A percentile compares a stretch with the other conserved stretches of the same genome.
Conservation (phyloP, 2,888 invertebrate species). For the Drosophila hamatofila region DNA sequence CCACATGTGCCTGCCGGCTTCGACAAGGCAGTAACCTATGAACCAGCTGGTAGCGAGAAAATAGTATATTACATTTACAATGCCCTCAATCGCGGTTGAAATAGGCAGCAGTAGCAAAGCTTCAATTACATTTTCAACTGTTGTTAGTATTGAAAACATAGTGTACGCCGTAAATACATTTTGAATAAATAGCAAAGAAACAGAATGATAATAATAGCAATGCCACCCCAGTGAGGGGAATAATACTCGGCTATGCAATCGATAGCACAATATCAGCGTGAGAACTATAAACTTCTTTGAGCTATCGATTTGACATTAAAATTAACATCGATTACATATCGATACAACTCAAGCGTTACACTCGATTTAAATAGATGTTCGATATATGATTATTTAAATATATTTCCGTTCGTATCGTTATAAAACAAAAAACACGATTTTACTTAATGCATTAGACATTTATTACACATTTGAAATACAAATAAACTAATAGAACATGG, state of each 20-base stretch:
- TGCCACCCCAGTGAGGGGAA: not conserved
- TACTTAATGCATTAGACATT: not conserved
- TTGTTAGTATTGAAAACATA: slow-evolving; percentile 45
- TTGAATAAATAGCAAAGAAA: slow-evolving; percentile 20
- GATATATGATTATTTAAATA: not conserved
- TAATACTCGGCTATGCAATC: not conserved
- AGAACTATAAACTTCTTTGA: not conserved
- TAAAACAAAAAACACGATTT: not conserved
- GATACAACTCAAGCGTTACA: not conserved
- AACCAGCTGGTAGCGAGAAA: slow-evolving; percentile 53
- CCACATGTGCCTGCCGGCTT: slow-evolving; percentile 31
- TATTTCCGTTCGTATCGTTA: not conserved
- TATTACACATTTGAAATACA: not conserved
- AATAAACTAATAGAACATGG: not conserved
- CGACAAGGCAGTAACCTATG: slow-evolving; percentile 55
- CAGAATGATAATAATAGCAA: slow-evolving; percentile 27
- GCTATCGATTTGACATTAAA: not conserved
- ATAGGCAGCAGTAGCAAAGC: slow-evolving; percentile 46
- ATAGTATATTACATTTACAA: slow-evolving; percentile 40
- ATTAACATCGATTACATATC: not conserved
- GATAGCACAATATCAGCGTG: not conserved
- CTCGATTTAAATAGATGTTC: not conserved
- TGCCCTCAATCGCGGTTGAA: slow-evolving; percentile 24
- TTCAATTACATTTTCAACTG: slow-evolving; percentile 39
- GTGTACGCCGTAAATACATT: slow-evolving; percentile 22